These are phyloP conservation scores for Drosophila repleta DNA, from an alignment of 1,140 invertebrate species.

Conservation along the genomic window DNA sequence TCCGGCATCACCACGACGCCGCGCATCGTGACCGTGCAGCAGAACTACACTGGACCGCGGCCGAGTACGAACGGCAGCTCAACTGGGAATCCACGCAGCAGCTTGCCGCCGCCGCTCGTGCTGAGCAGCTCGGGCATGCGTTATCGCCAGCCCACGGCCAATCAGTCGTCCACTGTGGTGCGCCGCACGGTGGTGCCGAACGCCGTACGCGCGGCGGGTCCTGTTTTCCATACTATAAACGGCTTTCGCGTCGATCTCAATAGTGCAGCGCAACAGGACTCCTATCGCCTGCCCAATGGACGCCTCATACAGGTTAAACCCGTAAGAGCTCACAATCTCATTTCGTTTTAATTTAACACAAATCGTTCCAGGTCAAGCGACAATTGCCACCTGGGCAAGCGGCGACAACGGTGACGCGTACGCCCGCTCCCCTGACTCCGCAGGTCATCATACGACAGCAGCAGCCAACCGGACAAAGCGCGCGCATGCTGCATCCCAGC, in stretches of 20 bases:
- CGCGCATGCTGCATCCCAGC: constrained; percentile 18
- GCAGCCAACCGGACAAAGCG: not conserved
- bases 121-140: constrained; percentile 70
- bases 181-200: constrained; percentile 65
- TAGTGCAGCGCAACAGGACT: constrained; percentile 80
- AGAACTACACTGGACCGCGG: constrained; percentile 59
- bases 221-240: constrained; percentile 82
- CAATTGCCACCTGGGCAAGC: constrained; percentile 53
- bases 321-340: not conserved
- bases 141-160: constrained; percentile 50
- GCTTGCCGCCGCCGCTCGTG: constrained; percentile 72
- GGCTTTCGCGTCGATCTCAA: constrained; percentile 83
- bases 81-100: constrained; percentile 34
- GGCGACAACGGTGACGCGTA: constrained; percentile 13
- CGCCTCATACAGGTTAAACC: constrained; percentile 79
- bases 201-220: constrained; percentile 46
- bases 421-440: constrained; percentile 13
- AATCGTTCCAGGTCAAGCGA: constrained; percentile 64
- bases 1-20: constrained; percentile 54
- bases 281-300: constrained; percentile 79
- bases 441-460: constrained; percentile 56
- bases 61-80: constrained; percentile 20
- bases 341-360: constrained; percentile 5
- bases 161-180: constrained; percentile 10
- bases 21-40: constrained; percentile 71